Conservation (phyloP, 2,888 invertebrate species). For the Lagria hirta region DNA sequence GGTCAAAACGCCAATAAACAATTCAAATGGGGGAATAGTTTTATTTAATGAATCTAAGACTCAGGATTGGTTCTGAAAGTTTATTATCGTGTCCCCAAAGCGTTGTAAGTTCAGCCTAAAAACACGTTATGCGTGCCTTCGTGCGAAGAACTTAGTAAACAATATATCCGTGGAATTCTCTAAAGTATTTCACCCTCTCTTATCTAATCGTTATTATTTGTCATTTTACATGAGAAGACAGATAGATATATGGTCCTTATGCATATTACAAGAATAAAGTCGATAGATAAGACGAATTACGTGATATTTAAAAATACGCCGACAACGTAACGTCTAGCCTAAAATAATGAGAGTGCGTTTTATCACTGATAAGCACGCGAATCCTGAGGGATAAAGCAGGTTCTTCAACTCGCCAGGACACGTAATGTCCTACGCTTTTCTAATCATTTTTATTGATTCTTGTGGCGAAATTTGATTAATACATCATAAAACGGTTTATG, state of each 20-base stretch:
- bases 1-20: no score
- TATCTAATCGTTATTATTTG: conserved; percentile 20
- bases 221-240: conserved; percentile 5
- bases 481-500: no score
- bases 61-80: neutral
- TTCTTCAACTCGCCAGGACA: conserved; percentile 26
- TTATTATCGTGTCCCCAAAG: neutral
- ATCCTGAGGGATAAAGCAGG: conserved; percentile 18
- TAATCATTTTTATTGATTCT: no score
- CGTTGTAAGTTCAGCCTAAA: neutral
- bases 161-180: neutral
- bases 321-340: conserved; percentile 17
- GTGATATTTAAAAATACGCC: conserved; percentile 20
- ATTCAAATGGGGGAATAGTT: no score
- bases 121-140: neutral
- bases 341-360: conserved; percentile 19
- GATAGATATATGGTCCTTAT: conserved; percentile 13
- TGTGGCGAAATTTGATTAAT: no score
- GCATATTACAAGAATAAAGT: conserved; percentile 6
- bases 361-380: conserved; percentile 21
- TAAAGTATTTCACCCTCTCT: conserved; percentile 2
- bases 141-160: conserved; percentile 1
- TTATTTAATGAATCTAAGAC: no score
- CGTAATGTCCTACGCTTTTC: no score
- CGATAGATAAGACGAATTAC: conserved; percentile 13